These are phyloP conservation scores for Nerophis lumbriciformis DNA, from an alignment of 2,113 vertebrate species.

Conservation along the genomic window DNA sequence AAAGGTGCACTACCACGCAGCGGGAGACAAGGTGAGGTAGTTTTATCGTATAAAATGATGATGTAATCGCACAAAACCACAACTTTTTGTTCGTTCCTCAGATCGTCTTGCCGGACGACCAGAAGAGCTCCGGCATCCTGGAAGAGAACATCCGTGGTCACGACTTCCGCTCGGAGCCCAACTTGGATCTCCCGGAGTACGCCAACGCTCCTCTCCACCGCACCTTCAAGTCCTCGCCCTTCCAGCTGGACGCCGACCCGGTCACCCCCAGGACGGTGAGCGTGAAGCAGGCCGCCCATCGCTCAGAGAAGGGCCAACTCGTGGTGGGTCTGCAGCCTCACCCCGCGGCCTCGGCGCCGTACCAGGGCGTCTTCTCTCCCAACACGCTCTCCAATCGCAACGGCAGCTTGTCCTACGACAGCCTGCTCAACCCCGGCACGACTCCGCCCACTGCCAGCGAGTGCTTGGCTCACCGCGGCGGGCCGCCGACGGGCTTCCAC, in stretches of 20 bases:
- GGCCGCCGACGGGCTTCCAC: constrained; percentile 79
- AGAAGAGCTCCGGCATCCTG: constrained; percentile 74
- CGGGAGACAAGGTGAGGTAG: constrained; percentile 92
- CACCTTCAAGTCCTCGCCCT: constrained; percentile 87
- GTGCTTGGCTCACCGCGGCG: constrained; percentile 75
- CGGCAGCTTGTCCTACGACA: constrained; percentile 94
- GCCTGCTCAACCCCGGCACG: constrained; percentile 81
- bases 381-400: constrained; percentile 88
- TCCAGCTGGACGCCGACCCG: constrained; percentile 85
- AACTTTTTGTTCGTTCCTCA: constrained; percentile 40
- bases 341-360: constrained; percentile 76
- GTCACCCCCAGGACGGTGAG: constrained; percentile 81
- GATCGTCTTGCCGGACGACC: constrained; percentile 80
- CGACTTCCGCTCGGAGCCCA: constrained; percentile 92
- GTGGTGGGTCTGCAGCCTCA: constrained; percentile 78
- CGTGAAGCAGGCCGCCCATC: constrained; percentile 80
- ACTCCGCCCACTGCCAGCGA: constrained; percentile 72
- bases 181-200: constrained; percentile 88
- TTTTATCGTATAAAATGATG: background rate
- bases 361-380: constrained; percentile 84
- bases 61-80: background rate
- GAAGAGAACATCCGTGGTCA: constrained; percentile 85
- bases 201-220: constrained; percentile 81
- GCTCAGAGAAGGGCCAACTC: constrained; percentile 77
- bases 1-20: constrained; percentile 87